Evolutionary conservation across 2,797 vertebrate genomes (phyloP).

Genomic region (Rhinoraja longicauda): DNA sequence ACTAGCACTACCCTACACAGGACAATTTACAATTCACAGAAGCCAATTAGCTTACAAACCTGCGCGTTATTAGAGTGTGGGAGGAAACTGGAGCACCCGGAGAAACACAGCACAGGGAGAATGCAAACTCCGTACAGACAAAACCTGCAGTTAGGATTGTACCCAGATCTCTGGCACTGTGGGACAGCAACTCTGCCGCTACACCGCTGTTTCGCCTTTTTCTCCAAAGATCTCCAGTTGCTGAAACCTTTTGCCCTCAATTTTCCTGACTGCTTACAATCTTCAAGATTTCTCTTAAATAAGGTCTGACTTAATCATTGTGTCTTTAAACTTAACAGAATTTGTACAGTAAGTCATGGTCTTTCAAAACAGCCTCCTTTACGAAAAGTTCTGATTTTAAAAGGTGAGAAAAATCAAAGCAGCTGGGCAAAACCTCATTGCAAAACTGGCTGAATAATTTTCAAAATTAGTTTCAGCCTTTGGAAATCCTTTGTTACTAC

Average conservation of each 20-base stretch:
- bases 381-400: neutral
- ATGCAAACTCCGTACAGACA: too few species aligned
- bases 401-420: neutral
- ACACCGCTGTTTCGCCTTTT: too few species aligned
- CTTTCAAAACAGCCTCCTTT: neutral
- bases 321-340: neutral
- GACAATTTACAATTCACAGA: too few species aligned
- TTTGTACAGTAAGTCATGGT: neutral
- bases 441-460: neutral
- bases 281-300: neutral
- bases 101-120: too few species aligned
- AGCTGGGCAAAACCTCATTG: neutral
- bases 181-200: too few species aligned
- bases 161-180: too few species aligned
- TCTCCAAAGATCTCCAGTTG: neutral
- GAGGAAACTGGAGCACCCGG: too few species aligned
- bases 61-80: too few species aligned
- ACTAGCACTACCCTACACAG: too few species aligned
- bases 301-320: neutral
- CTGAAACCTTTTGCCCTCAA: neutral
- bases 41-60: too few species aligned
- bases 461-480: neutral
- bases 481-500: neutral
- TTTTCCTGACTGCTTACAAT: neutral
- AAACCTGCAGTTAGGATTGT: too few species aligned